Conservation (phyloP, 2,113 vertebrate species). For the Cebus imitator region DNA sequence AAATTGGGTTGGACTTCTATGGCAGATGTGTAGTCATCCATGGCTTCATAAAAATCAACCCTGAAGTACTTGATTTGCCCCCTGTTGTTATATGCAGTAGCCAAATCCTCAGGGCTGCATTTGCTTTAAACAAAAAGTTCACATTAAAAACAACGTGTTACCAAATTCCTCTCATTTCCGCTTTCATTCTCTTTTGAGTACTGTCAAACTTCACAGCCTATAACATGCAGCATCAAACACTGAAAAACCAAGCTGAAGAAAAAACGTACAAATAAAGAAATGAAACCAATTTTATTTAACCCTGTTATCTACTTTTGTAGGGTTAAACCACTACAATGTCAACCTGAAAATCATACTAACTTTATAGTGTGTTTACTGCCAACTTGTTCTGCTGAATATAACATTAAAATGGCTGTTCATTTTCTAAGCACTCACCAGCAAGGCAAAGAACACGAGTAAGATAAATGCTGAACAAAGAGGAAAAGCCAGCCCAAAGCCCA, state of each 20-base stretch:
- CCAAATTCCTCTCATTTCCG: neutral
- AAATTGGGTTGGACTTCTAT: constrained; percentile 85
- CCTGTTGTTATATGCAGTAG: constrained; percentile 92
- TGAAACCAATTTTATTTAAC: neutral
- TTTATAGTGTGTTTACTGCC: neutral
- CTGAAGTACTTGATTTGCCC: constrained; percentile 94
- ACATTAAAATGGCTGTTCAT: neutral
- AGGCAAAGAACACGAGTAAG: neutral
- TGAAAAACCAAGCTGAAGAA: neutral
- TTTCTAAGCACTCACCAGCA: neutral
- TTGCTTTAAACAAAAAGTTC: constrained; percentile 79
- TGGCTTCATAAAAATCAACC: constrained; percentile 94
- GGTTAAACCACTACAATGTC: neutral
- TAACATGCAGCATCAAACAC: neutral
- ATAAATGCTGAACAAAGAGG: neutral
- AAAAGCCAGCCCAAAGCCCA: neutral
- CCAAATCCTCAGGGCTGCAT: constrained; percentile 82
- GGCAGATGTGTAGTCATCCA: constrained; percentile 92
- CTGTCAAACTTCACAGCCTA: neutral
- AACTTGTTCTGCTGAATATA: neutral
- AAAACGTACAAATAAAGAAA: neutral
- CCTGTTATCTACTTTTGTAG: neutral
- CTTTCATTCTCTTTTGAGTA: constrained; percentile 31
- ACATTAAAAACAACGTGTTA: constrained; percentile 38
- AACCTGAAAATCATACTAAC: neutral